Evolutionary conservation across 2,797 vertebrate genomes (phyloP).

Genomic region (Tokudaia tokunoshimensis): DNA sequence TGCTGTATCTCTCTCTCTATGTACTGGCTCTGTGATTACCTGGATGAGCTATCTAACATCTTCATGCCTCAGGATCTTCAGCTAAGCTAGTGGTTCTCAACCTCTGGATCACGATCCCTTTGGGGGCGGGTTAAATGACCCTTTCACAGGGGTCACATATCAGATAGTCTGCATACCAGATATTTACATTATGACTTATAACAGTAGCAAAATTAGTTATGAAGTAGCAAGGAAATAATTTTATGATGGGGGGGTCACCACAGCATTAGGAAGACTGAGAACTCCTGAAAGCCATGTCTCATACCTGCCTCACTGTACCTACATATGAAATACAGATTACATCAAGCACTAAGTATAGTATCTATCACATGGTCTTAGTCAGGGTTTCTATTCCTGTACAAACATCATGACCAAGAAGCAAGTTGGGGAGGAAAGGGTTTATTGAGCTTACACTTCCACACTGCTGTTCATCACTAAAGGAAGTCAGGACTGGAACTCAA

Average conservation of each 20-base stretch:
- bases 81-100: not conserved
- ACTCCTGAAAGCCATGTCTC: not conserved
- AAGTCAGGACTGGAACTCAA: no score
- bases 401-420: no score
- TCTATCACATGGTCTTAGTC: not conserved
- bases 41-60: not conserved
- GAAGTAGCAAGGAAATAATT: not conserved
- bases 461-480: no score
- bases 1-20: not conserved
- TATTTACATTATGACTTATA: not conserved
- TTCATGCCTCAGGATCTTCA: constrained; percentile 22
- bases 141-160: not conserved
- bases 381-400: no score
- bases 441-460: no score
- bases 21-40: not conserved
- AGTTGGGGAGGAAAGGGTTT: no score
- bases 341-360: not conserved
- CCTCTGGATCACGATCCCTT: not conserved
- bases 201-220: not conserved
- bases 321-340: not conserved
- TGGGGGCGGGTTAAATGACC: not conserved
- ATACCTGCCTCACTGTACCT: not conserved
- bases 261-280: not conserved
- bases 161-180: not conserved
- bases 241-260: not conserved